Evolutionary conservation across 1,140 invertebrate genomes (phyloP), one percentile per base, ranked within the genome.

Genomic region (Drosophila murphyi): DNA sequence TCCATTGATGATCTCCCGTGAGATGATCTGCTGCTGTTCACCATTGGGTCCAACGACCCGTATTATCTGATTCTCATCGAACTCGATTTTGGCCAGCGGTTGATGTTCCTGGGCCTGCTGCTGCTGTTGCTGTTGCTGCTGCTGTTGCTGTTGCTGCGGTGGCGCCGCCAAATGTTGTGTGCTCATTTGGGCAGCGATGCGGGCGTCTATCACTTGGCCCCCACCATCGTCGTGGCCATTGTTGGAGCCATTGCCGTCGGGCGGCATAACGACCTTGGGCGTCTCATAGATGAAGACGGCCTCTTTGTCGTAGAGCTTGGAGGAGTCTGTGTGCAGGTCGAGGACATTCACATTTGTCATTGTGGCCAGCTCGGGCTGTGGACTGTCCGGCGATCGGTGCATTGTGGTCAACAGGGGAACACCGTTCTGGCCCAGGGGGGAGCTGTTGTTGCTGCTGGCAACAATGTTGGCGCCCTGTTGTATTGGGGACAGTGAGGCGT

Each of bases 291-390:
- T 92, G n/a, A 91, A 92, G 1, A 92, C 92, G 0, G 89, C 75
- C 43, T 92, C 92, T 62, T 92, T 91, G 54, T 92, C 92, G 70
- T 92, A 92, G 4, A 92, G 54, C 59, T 92, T 92, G 6, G 91
- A 83, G 6, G 88, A 86, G 10, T 92, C 91, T 54, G 95, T 95
- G 78, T 95, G 95, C 41, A 95, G 85, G 74, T 95, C 95, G 48
- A 95, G 93, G 2, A 95, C 95, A 82, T 94, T 95, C 28, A 95
- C 95, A 48, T 95, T 95, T 57, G 95, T 96, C 96, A 96, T 96
- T 75, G 96, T 96, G 43, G 96, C 95, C 67, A 96, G 93, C 87
- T 96, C 94, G 37, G 96, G 94, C 77, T 96, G 95, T 20, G 95
- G 94, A 83, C 94, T 94, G 65, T 93, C 93, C 4, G 95, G 94